These are phyloP conservation scores for Lipophrys pholis DNA, from an alignment of 2,113 vertebrate genomes.

Conservation along the genomic window DNA sequence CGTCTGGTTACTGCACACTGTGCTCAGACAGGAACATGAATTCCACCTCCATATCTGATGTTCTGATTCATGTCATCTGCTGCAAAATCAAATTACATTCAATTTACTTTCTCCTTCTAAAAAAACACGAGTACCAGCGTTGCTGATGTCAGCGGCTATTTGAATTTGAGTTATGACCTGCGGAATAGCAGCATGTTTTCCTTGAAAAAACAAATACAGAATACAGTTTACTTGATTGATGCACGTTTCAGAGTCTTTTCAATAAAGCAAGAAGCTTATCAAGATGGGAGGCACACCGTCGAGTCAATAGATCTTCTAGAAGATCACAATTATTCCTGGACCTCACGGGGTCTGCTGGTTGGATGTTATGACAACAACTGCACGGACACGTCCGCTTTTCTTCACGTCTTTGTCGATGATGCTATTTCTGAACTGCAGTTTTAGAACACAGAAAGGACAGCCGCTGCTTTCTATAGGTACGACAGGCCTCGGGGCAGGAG, in stretches of 20 bases:
- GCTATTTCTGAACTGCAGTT: not conserved
- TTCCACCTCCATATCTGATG: slow-evolving; percentile 31
- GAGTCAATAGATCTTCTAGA: slow-evolving; percentile 17
- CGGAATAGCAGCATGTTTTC: slow-evolving; percentile 5
- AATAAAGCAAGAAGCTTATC: slow-evolving; percentile 14
- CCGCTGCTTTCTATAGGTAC: not conserved
- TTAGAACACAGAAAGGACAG: not conserved
- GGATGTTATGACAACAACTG: not conserved
- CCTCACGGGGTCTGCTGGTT: slow-evolving; percentile 4
- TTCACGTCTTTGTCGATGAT: not conserved
- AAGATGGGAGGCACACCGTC: not conserved
- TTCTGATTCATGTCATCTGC: slow-evolving; percentile 34
- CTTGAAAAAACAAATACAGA: not conserved
- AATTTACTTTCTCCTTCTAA: slow-evolving; percentile 23
- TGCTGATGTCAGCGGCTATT: slow-evolving; percentile 15
- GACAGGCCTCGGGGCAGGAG: not conserved
- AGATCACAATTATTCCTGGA: slow-evolving; percentile 14
- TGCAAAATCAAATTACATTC: slow-evolving; percentile 37
- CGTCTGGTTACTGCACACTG: slow-evolving; percentile 9
- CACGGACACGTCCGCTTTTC: not conserved
- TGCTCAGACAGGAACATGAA: slow-evolving; percentile 25
- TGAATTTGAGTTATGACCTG: not conserved
- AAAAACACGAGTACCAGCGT: slow-evolving; percentile 16
- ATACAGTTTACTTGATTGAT: not conserved
- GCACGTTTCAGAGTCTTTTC: slow-evolving; percentile 12